Evolutionary conservation across 2,888 invertebrate species (phyloP), one percentile per base, ranked within the genome.

Genomic region (Zygogramma bicolorata): DNA sequence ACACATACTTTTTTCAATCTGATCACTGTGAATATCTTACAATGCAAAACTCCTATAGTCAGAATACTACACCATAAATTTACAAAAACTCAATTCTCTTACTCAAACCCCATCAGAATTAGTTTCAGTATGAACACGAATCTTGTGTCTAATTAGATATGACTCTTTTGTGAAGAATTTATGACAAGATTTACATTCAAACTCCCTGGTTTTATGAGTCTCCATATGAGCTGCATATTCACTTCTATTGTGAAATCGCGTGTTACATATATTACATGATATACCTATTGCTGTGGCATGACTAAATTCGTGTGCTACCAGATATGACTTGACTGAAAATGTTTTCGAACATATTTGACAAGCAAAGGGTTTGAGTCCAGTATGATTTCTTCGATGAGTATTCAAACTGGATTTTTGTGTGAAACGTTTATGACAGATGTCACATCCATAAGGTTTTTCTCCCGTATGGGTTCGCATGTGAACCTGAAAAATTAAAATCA

Each of bases 401-500:
- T 94, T 94, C 82, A 94, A 89, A 82, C 94, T 94, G 80, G 93
- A 93, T 87, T 94, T 94, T 88, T 94, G 94, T 80, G 94, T 93
- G 87, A 94, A 94, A 74, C 93, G 90, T 85, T 94, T 94, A 82
- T 92, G 89, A 85, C 93, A 94, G 69, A 92, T 88, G 81, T 92
- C 92, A 85, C 93, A 94, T 85, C 93, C 92, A 86, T 93, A 93
- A 0, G 93, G 93, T 60, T 92, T 88, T 85, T 93, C 93, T 71
- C 93, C 93, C 18, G 94, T 94, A 88, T 94, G 94, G 73, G 93
- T 93, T 85, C 94, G 90, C 92, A 94, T 92, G 85, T 94, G 94
- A 60, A 94, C 93, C 86, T 86, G 76, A 63, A 75, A 74, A 18
- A 13, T 46, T 31, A 6, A 6, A 8, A 6, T 31, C 31, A 6